These are phyloP conservation scores for Vesta saturnalis DNA, from an alignment of 2,888 invertebrate genomes.

Conservation along the genomic window DNA sequence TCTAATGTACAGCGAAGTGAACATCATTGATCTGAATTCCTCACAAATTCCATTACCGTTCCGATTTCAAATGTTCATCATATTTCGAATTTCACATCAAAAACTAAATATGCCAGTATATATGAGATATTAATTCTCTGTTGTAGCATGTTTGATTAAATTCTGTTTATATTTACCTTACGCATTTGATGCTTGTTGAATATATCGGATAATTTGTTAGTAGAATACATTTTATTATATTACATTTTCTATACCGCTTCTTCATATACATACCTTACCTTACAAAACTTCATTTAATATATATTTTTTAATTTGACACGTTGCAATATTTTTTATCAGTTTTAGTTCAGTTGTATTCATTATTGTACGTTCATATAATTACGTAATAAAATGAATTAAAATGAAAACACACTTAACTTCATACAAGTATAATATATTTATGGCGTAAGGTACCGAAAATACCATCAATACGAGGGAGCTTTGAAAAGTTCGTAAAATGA, in stretches of 20 bases:
- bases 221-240: slow-evolving; percentile 1
- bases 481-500: no score
- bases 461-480: no score
- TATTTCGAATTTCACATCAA: slow-evolving; percentile 35
- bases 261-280: no score
- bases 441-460: no score
- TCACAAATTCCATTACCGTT: slow-evolving; percentile 38
- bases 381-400: no score
- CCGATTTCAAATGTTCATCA: slow-evolving; percentile 41
- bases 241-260: slow-evolving; percentile 1
- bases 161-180: slow-evolving; percentile 18
- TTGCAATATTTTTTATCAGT: no score
- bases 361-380: no score
- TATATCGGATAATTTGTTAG: slow-evolving; percentile 8
- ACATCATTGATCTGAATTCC: slow-evolving; percentile 40
- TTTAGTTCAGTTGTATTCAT: no score
- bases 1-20: slow-evolving; percentile 39
- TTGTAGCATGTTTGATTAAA: slow-evolving; percentile 19
- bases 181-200: slow-evolving; percentile 8
- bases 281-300: background rate
- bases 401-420: no score
- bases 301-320: no score
- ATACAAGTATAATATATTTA: no score
- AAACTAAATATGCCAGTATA: slow-evolving; percentile 35
- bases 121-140: slow-evolving; percentile 36